A percentile compares a stretch with the other conserved stretches of the same genome.
Conservation (phyloP, 2,113 vertebrate species). For the Balaeniceps rex region DNA sequence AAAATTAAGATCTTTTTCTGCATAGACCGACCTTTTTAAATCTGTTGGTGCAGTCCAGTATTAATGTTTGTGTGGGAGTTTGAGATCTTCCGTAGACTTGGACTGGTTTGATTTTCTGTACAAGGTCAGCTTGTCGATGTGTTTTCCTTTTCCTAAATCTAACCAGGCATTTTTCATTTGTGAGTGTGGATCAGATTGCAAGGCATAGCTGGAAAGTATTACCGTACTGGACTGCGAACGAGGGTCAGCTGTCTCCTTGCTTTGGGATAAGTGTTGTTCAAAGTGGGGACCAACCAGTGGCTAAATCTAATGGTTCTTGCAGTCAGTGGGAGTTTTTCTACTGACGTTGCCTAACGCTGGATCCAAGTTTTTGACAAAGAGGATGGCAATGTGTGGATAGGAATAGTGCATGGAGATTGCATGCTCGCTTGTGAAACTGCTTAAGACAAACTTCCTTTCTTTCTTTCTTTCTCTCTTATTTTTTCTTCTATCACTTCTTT, state of each 20-base stretch:
- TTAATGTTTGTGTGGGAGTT: background rate
- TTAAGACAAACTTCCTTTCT: constrained; percentile 7
- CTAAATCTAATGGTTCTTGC: background rate
- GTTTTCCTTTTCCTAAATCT: background rate
- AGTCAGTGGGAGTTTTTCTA: background rate
- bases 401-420: constrained; percentile 65
- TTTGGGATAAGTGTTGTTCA: background rate
- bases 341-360: background rate
- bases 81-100: background rate
- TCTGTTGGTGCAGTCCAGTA: background rate
- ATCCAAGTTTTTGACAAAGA: background rate
- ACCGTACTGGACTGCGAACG: background rate
- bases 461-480: constrained; percentile 70
- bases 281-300: background rate
- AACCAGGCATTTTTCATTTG: background rate
- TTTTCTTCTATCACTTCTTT: constrained; percentile 74
- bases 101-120: background rate
- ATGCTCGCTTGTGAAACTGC: constrained; percentile 52
- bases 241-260: background rate
- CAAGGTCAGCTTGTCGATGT: background rate
- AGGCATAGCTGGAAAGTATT: background rate
- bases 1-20: background rate
- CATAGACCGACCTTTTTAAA: background rate
- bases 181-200: background rate
- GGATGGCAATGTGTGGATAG: background rate